These are phyloP conservation scores for Taxidea taxus DNA, from an alignment of 2,113 vertebrate genomes.

Conservation along the genomic window DNA sequence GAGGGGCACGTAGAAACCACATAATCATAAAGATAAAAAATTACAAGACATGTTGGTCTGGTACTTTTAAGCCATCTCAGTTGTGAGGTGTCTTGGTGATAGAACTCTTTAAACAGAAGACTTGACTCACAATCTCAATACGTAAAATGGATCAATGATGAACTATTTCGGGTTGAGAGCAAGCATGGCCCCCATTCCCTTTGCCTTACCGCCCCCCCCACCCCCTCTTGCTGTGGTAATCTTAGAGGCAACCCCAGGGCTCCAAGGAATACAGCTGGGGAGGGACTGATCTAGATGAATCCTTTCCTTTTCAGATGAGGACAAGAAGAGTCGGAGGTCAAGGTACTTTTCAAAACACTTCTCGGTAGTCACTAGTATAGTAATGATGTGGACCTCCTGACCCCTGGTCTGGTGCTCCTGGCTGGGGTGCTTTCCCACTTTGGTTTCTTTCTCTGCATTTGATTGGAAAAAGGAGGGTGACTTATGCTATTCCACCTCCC, in stretches of 20 bases:
- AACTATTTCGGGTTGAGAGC: not conserved
- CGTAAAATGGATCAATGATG: not conserved
- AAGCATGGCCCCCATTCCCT: fast-evolving
- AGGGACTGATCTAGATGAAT: not conserved
- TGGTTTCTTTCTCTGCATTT: not conserved
- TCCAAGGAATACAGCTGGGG: not conserved
- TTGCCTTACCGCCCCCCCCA: too few relatives aligned
- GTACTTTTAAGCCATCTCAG: not conserved
- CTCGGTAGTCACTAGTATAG: fast-evolving
- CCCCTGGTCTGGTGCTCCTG: not conserved
- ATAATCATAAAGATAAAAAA: not conserved
- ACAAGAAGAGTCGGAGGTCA: not conserved
- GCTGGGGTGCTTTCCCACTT: not conserved
- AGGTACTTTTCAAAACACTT: not conserved
- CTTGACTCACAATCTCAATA: not conserved
- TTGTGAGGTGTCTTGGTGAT: not conserved
- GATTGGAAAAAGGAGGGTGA: not conserved
- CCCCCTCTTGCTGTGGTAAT: not conserved
- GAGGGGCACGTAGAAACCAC: not conserved
- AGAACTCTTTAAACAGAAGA: not conserved
- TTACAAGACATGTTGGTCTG: not conserved
- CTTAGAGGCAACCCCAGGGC: not conserved
- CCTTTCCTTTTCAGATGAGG: not conserved
- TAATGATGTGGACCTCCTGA: not conserved
- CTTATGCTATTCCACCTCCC: not conserved